phyloP scores from a whole-genome alignment of 2,888 invertebrate genomes.

The Embidobia sp. region DNA sequence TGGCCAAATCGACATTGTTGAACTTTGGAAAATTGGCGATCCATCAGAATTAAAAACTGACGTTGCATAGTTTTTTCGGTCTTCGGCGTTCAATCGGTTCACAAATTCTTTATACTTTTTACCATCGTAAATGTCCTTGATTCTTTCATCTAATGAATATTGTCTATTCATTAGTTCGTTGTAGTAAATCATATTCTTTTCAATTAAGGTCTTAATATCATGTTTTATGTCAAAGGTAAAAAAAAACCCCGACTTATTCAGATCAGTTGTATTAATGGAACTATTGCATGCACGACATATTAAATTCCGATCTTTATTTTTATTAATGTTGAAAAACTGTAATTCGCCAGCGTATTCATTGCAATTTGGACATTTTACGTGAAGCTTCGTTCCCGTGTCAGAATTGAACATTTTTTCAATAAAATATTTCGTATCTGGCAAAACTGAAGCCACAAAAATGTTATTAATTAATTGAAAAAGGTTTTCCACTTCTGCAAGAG shows the following conservation, averaged over 20 bases:
- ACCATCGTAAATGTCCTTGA: background rate
- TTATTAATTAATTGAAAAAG: background rate
- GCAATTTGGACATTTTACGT: background rate
- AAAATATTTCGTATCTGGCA: background rate
- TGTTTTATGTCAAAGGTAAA: constrained; percentile 4
- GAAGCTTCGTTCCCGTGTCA: background rate
- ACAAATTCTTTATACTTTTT: background rate
- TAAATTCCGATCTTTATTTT: background rate
- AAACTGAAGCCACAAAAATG: constrained; percentile 1
- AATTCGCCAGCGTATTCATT: constrained; percentile 11
- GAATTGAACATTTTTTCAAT: constrained; percentile 6
- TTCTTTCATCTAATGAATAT: background rate
- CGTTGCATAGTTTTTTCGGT: background rate
- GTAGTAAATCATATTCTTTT: constrained; percentile 8
- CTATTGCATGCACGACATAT: background rate
- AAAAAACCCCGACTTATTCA: background rate
- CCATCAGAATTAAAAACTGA: constrained; percentile 2
- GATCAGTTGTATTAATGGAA: background rate
- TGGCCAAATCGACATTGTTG: constrained; percentile 5
- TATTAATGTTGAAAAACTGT: background rate
- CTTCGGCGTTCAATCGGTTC: background rate
- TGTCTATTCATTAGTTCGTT: background rate
- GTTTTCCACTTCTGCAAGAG: background rate
- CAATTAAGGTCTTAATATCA: background rate
- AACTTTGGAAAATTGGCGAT: constrained; percentile 6